Percentiles rank a stretch among this genome's conserved stretches.
These are phyloP conservation scores for Callospermophilus lateralis DNA, from an alignment of 2,113 vertebrate species.

Conservation along the genomic window DNA sequence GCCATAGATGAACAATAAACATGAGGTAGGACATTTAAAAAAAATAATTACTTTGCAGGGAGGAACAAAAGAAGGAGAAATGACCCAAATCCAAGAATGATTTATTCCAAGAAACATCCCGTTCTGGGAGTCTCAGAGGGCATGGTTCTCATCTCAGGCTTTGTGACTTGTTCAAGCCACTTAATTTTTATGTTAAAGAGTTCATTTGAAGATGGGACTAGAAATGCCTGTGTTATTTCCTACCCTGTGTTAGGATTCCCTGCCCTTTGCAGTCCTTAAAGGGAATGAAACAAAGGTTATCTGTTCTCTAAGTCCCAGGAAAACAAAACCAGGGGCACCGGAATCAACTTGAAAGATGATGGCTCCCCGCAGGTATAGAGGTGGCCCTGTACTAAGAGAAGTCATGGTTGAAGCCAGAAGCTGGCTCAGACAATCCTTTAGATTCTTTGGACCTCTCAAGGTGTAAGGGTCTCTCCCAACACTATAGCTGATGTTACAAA, in stretches of 20 bases:
- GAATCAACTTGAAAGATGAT: not conserved
- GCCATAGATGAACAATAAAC: not conserved
- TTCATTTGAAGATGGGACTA: not conserved
- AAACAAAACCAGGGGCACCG: not conserved
- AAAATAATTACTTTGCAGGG: constrained; percentile 27
- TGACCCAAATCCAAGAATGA: not conserved
- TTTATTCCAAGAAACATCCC: not conserved
- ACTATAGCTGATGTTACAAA: not conserved
- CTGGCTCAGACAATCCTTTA: not conserved
- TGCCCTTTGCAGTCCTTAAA: not conserved
- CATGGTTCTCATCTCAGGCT: not conserved
- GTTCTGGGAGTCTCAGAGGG: not conserved
- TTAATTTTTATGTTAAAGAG: constrained; percentile 3
- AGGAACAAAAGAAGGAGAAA: constrained; percentile 44
- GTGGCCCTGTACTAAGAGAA: not conserved
- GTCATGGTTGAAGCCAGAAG: not conserved
- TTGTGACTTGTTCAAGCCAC: not conserved
- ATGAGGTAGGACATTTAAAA: not conserved
- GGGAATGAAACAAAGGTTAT: not conserved
- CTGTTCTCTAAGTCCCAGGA: not conserved
- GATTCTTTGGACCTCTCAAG: not conserved
- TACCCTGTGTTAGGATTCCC: not conserved
- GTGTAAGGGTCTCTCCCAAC: not conserved
- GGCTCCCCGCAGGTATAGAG: not conserved
- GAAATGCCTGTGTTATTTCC: not conserved